phyloP scores from a whole-genome alignment of 1,140 invertebrate genomes.

The Drosophila mauritiana region DNA sequence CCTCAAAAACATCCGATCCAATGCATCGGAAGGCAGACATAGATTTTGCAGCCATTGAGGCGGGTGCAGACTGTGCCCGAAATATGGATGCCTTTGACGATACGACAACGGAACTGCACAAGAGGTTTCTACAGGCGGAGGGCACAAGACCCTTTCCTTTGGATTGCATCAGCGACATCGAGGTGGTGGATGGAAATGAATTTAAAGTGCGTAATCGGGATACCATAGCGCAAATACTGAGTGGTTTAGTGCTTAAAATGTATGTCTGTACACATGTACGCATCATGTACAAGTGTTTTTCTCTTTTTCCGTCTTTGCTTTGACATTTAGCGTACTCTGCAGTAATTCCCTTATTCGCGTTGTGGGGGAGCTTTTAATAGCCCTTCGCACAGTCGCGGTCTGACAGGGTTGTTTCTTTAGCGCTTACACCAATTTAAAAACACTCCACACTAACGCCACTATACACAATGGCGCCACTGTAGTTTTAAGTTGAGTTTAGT shows the following conservation, averaged over 20 bases:
- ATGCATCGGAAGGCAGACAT: slow-evolving; percentile 52
- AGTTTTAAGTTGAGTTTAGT: too few species aligned
- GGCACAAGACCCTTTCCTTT: slow-evolving; percentile 8
- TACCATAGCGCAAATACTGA: background rate
- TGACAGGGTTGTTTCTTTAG: too few species aligned
- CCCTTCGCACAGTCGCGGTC: too few species aligned
- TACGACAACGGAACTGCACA: background rate
- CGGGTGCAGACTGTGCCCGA: slow-evolving; percentile 46
- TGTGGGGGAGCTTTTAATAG: too few species aligned
- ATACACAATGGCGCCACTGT: too few species aligned
- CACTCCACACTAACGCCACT: too few species aligned
- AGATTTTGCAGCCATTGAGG: slow-evolving; percentile 79
- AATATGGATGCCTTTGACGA: slow-evolving; percentile 43
- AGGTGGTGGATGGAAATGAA: slow-evolving; percentile 64
- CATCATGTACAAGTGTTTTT: background rate
- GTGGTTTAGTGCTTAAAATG: background rate
- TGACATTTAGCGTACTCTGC: background rate
- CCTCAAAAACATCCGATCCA: slow-evolving; percentile 1
- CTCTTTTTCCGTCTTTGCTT: slow-evolving; percentile 11
- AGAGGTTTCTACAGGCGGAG: slow-evolving; percentile 35
- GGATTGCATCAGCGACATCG: slow-evolving; percentile 52
- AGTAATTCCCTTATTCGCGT: background rate
- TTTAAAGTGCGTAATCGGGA: slow-evolving; percentile 59
- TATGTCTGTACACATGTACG: too few species aligned
- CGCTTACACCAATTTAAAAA: too few species aligned